These are phyloP conservation scores for Salvelinus sp. DNA, from an alignment of 2,113 vertebrate species.

Conservation along the genomic window DNA sequence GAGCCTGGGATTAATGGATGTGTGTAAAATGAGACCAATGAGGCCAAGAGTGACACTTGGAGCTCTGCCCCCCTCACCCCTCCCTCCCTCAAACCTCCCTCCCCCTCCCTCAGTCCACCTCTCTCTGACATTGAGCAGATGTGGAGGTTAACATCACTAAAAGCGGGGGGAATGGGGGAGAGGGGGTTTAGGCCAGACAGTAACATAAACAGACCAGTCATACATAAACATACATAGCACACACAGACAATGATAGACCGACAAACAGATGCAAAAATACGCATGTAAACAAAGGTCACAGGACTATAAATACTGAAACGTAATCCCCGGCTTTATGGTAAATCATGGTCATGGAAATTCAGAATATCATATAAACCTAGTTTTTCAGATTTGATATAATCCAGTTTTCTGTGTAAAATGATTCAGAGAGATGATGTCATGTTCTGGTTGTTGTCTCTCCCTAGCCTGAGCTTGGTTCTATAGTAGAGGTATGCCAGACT, in stretches of 20 bases:
- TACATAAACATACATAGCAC: not conserved
- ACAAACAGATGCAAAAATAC: not conserved
- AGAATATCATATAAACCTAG: too few species aligned
- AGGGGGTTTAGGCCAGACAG: not conserved
- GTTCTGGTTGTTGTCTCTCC: not conserved
- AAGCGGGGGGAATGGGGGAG: not conserved
- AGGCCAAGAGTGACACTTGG: slow-evolving; percentile 42
- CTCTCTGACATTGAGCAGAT: slow-evolving; percentile 35
- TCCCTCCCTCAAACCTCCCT: not conserved
- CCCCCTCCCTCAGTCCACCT: slow-evolving; percentile 1
- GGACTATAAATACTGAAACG: too few species aligned
- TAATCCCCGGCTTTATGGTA: too few species aligned
- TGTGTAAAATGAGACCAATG: slow-evolving; percentile 38
- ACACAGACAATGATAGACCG: too few species aligned
- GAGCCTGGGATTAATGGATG: slow-evolving; percentile 33
- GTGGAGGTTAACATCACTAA: slow-evolving; percentile 47
- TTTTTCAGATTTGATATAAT: too few species aligned
- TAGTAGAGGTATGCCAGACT: slow-evolving; percentile 19
- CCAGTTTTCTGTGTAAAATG: not conserved
- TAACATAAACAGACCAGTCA: not conserved
- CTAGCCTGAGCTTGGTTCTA: not conserved
- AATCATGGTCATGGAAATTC: too few species aligned
- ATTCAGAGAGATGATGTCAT: slow-evolving; percentile 13
- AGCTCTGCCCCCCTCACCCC: slow-evolving; percentile 11
- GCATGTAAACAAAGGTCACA: not conserved